These are phyloP conservation scores for Steinernema carpocapsae DNA, from an alignment of 2,888 invertebrate species.

Conservation along the genomic window DNA sequence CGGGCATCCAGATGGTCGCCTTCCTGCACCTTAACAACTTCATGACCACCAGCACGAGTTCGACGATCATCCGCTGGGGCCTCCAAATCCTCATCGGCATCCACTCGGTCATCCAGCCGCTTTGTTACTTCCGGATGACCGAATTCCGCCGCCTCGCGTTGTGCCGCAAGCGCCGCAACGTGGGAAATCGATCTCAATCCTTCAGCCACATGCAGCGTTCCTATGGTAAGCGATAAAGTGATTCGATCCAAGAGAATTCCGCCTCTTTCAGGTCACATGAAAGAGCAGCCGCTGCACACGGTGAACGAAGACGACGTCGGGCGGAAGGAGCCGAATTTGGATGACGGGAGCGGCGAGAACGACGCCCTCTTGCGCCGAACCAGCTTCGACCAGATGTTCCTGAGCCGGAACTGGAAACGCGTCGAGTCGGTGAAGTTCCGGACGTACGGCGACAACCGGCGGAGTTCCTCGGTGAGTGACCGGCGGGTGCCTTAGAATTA, in stretches of 20 bases:
- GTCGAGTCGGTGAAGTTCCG: conserved; percentile 55
- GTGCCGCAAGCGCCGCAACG: conserved; percentile 44
- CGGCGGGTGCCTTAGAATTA: conserved; percentile 16
- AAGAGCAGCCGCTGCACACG: conserved; percentile 37
- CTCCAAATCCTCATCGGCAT: conserved; percentile 66
- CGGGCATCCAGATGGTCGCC: conserved; percentile 63
- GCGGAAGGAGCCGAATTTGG: conserved; percentile 13
- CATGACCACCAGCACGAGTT: conserved; percentile 46
- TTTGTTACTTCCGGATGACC: conserved; percentile 68
- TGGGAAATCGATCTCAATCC: conserved; percentile 55
- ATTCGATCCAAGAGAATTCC: neutral
- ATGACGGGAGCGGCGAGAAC: conserved; percentile 18
- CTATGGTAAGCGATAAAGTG: conserved; percentile 48
- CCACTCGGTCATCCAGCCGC: conserved; percentile 68
- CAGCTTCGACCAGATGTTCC: conserved; percentile 42
- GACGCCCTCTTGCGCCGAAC: conserved; percentile 32
- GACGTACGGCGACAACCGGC: too few species aligned
- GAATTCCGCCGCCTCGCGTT: conserved; percentile 68
- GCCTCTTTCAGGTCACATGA: conserved; percentile 41
- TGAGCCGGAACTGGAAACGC: conserved; percentile 50
- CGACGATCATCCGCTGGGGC: conserved; percentile 64
- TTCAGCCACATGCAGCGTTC: conserved; percentile 61
- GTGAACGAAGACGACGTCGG: conserved; percentile 39
- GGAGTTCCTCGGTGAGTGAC: neutral
- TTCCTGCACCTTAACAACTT: conserved; percentile 64